phyloP scores from a whole-genome alignment of 2,797 vertebrate species.

The Mus caroli region DNA sequence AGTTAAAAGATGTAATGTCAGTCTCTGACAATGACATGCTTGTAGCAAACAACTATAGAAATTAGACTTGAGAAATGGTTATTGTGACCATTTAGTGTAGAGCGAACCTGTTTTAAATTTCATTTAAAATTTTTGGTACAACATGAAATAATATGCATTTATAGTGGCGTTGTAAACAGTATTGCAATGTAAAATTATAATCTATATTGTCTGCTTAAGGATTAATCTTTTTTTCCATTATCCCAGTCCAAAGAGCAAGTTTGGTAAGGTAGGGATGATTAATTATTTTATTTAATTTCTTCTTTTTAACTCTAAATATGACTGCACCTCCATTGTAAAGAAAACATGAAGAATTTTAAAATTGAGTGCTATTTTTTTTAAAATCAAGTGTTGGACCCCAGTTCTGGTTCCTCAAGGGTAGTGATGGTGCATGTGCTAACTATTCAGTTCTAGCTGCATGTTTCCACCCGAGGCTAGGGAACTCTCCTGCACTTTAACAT shows the following conservation, averaged over 20 bases:
- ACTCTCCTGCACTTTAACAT: too few relatives aligned
- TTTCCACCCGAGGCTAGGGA: too few relatives aligned
- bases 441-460: neutral
- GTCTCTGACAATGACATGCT: neutral
- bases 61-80: neutral
- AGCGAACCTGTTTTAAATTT: neutral
- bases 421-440: too few relatives aligned
- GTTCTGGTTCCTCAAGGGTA: neutral
- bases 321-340: neutral
- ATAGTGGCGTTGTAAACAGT: neutral
- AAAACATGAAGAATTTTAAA: neutral
- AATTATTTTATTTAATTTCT: neutral
- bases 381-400: neutral
- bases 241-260: neutral
- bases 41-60: neutral
- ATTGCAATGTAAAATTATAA: slow-evolving; percentile 16
- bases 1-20: neutral
- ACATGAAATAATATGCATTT: neutral
- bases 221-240: neutral
- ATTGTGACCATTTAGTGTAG: neutral
- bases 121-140: neutral
- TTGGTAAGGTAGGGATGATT: neutral
- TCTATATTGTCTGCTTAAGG: neutral
- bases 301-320: neutral
- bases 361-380: neutral